Conservation (phyloP, 2,888 invertebrate species). For the Xanthia togata region DNA sequence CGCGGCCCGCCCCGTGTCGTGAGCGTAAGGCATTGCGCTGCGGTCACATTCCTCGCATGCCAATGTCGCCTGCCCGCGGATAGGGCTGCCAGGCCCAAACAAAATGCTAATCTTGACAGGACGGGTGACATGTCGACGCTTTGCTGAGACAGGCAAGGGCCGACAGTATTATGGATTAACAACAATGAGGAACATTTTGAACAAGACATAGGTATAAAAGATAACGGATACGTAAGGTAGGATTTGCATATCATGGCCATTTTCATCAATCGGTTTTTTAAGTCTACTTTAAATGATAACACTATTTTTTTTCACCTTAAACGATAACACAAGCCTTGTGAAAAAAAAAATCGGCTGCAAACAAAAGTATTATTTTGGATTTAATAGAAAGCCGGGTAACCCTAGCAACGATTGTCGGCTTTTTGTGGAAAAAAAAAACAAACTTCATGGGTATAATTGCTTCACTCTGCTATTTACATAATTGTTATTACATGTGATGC, state of each 20-base stretch:
- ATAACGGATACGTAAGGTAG: not conserved
- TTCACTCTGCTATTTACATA: conserved; percentile 73
- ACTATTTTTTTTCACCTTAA: not conserved
- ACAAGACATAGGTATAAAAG: not conserved
- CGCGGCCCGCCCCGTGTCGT: conserved; percentile 47
- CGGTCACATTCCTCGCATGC: conserved; percentile 79
- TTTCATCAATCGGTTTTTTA: not conserved
- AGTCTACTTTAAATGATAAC: not conserved
- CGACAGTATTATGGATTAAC: conserved; percentile 12
- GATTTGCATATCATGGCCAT: not conserved
- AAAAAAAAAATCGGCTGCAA: not conserved
- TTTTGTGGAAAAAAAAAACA: conserved; percentile 70
- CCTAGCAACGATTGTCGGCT: conserved; percentile 54
- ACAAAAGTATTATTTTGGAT: not conserved
- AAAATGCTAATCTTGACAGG: conserved; percentile 51
- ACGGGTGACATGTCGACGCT: conserved; percentile 22
- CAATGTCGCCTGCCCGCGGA: conserved; percentile 56
- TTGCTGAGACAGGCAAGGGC: not conserved
- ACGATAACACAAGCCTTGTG: not conserved
- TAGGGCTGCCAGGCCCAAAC: conserved; percentile 51
- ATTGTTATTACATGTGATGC: conserved; percentile 66
- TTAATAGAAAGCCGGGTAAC: conserved; percentile 13
- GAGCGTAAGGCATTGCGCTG: conserved; percentile 71
- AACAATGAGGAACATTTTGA: not conserved
- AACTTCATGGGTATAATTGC: conserved; percentile 69